These are phyloP conservation scores for Lithobates sylvaticus DNA, from an alignment of 2,797 vertebrate species.

Conservation along the genomic window DNA sequence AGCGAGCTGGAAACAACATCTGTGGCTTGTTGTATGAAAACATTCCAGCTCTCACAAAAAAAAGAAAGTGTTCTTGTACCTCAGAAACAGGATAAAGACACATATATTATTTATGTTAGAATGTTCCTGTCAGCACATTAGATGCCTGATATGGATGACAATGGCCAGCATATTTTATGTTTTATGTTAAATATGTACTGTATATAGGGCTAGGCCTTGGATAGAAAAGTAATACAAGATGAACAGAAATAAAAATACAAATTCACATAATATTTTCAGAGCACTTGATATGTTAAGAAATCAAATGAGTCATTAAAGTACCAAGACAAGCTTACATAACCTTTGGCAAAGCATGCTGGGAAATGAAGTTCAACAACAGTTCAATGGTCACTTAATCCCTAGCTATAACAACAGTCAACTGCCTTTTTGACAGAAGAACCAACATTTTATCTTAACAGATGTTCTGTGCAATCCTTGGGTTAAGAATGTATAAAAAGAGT, in stretches of 20 bases:
- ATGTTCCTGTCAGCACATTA: constrained; percentile 73
- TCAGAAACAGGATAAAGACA: constrained; percentile 70
- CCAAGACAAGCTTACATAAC: constrained; percentile 1
- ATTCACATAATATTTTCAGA: background rate
- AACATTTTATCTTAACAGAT: background rate
- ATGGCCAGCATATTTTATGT: constrained; percentile 60
- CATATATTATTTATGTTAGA: constrained; percentile 73
- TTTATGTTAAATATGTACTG: background rate
- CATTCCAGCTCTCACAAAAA: constrained; percentile 66
- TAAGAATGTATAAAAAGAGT: background rate
- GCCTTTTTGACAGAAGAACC: background rate
- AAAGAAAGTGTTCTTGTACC: constrained; percentile 64
- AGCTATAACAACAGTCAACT: background rate
- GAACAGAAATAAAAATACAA: background rate
- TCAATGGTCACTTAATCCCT: background rate
- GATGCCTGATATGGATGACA: constrained; percentile 71
- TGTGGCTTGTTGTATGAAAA: constrained; percentile 67
- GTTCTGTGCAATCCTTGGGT: background rate
- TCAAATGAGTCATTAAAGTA: background rate
- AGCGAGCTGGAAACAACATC: constrained; percentile 67
- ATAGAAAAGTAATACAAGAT: background rate
- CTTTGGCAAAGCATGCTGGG: constrained; percentile 5
- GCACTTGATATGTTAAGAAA: background rate
- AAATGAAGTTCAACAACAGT: background rate
- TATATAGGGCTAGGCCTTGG: background rate